Evolutionary conservation across 2,113 vertebrate species (phyloP), one percentile per base, ranked within the genome.

Genomic region (Pedionomus torquatus): DNA sequence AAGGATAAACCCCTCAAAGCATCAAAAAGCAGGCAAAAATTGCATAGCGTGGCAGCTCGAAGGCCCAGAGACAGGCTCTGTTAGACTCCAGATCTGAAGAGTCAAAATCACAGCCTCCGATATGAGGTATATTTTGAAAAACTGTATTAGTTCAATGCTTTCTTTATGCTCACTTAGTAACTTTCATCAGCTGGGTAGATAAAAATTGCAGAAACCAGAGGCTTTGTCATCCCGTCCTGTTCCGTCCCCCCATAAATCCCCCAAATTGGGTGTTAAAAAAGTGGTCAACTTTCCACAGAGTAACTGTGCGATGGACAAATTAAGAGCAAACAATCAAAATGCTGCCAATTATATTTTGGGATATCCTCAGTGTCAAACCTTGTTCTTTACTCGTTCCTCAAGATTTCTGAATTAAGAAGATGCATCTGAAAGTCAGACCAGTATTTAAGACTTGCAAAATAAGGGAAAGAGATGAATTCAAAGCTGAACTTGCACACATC

Each of bases 71-170:
- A 54, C 8, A 61, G n/a, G 83, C 63, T 95, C 75, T 3, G 1
- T 49, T 31, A 83, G 52, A 46, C 46, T 46, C 46, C 46, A 46
- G 71, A 65, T 74, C 19, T 48, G 76, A 79, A 78, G 18, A 12
- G 7, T 80, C 64, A 63, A 89, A 89, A 55, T 13, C 65, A 86
- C 41, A 74, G 83, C 55, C 60, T 87, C 72, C 52, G n/a, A 35
- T 20, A 19, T 71, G 93, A 94, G 90, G 92, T 93, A 93, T 94
- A 86, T 86, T 58, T 80, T 54, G 61, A 96, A 93, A 89, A 91
- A 80, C 8, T 35, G 13, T 81, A 33, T 80, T 80, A 68, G 37
- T 55, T 86, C 55, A 76, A 69, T 24, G 18, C 54, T 86, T 85
- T 76, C 19, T 76, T 90, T 72, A 70, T 12, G 58, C 68, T 88